These are phyloP conservation scores for Amblyraja radiata DNA, from an alignment of 2,797 vertebrate genomes.

Conservation along the genomic window DNA sequence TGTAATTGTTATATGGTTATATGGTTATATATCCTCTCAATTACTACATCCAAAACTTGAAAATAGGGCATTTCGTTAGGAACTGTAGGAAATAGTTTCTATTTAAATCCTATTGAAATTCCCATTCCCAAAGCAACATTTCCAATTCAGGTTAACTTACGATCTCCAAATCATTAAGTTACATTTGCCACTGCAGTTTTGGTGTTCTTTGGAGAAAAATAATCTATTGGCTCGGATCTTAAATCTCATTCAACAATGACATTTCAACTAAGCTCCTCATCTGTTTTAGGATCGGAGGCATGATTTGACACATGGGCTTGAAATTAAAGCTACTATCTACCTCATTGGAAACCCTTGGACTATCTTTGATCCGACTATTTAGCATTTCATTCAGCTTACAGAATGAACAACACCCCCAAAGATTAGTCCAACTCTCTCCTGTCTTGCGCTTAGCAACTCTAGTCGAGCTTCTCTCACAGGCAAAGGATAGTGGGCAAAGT, in stretches of 20 bases:
- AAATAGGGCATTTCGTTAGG: not conserved
- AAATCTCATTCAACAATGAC: not conserved
- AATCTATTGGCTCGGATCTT: not conserved
- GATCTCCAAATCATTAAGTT: not conserved
- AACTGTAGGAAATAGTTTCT: not conserved
- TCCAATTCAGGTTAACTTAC: not conserved
- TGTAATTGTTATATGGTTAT: too few species aligned
- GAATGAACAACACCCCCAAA: slow-evolving; percentile 8
- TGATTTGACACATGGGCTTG: too few species aligned
- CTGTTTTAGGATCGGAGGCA: not conserved
- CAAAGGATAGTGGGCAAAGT: not conserved
- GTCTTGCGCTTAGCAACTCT: not conserved
- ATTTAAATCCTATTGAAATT: not conserved
- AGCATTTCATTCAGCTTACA: slow-evolving; percentile 25
- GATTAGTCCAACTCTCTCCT: not conserved
- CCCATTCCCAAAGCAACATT: not conserved
- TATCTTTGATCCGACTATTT: not conserved
- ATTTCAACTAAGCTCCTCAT: not conserved
- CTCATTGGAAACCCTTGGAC: too few species aligned
- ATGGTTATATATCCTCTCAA: not conserved
- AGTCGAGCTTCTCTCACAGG: not conserved
- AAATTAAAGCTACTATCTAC: not conserved
- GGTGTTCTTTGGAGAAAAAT: not conserved
- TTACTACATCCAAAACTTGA: too few species aligned
- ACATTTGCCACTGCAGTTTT: not conserved